Base-by-base conservation (phyloP, 2,888 invertebrate genomes). In the Epiblema foenella region DNA sequence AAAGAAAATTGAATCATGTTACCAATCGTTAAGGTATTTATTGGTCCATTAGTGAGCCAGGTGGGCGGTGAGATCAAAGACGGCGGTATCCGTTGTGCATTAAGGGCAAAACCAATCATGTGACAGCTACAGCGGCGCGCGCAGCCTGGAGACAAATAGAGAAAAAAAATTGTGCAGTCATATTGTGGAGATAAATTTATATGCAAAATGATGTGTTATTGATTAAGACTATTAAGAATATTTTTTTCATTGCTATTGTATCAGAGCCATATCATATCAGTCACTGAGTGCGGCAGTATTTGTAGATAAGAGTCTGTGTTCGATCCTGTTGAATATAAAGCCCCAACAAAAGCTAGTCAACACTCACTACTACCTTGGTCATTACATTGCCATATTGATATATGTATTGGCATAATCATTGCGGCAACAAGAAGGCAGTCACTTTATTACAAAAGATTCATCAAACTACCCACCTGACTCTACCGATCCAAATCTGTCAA, bases 101-200 rank as follows among this genome's bases (percentile, higher is more conserved):
- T 85, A 84, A 86, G 83, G 81, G 84, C 86, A 88, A 89, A 87
- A 85, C 89, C 89, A 89, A 89, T 89, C 88, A 86, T 83, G 87
- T 87, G 89, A 89, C 89, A 88, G 88, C 79, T 81, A 78, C 85
- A 81, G 59, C 73, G 75, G 75, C 66, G 63, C 72, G 72, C 70
- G 65, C 71, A 65, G 37, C 72, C 75, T 33, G 56, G 76, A 72
- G 75, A 78, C 79, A 78, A 78, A 78, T 69, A 69, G 72, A 78
- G 74, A 80, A 83, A 86, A 84, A 85, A 85, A 84, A 83, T 83
- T 85, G 84, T 84, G 79, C 79, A 83, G 82, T 85, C 83, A 78
- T 79, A 81, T 80, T 77, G 71, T 76, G 75, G 76, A 75, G 71
- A 59, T 64, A 73, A 67, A 67, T 71, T 78, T 75, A 69, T 76